A percentile compares a stretch with the other conserved stretches of the same genome.
phyloP scores from a whole-genome alignment of 2,797 vertebrate genomes.

The Pipistrellus pipistrellus region DNA sequence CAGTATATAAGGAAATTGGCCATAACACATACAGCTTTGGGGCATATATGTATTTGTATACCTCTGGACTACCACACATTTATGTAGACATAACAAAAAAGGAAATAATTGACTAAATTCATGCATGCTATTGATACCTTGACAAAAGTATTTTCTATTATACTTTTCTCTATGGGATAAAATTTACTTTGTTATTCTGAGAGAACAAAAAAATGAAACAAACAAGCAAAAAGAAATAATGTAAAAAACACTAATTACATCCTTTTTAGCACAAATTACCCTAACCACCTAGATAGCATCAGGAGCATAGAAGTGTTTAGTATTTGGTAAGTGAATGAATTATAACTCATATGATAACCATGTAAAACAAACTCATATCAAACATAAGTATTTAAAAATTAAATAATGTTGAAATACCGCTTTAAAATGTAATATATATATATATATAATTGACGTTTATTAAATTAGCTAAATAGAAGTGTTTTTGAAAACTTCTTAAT shows the following conservation, averaged over 20 bases:
- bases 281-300: background rate
- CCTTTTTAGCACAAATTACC: background rate
- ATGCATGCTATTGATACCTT: background rate
- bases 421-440: background rate
- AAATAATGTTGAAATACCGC: background rate
- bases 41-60: background rate
- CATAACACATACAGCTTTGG: background rate
- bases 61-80: background rate
- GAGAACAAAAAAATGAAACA: background rate
- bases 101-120: background rate
- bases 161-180: constrained; percentile 17
- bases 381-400: background rate
- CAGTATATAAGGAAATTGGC: background rate
- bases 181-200: background rate
- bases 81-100: background rate
- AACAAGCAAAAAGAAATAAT: background rate
- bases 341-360: background rate
- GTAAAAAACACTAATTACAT: background rate
- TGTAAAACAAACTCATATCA: background rate
- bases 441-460: background rate
- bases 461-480: background rate
- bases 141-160: background rate
- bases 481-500: background rate
- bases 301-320: background rate
- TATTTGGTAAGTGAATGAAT: background rate